Percentiles rank a stretch among this genome's conserved stretches.
Conservation (phyloP, 2,888 invertebrate genomes). For the Hirtodrosophila cameraria region DNA sequence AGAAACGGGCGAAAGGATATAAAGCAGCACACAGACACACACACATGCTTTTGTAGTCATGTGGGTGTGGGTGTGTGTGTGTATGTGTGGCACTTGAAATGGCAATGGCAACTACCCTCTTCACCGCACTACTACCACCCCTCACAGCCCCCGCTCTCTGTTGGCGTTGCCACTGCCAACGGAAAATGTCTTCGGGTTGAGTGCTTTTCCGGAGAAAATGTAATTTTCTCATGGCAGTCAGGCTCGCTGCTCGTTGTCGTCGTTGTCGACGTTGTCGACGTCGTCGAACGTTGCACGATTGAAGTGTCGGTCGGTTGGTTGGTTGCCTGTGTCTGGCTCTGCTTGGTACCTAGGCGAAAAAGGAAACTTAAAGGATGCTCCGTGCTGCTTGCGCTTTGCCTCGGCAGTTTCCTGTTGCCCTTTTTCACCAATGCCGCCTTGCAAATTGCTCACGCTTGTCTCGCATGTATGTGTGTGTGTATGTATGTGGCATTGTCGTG, state of each 20-base stretch:
- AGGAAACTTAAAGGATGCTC: constrained; percentile 77
- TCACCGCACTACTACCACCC: constrained; percentile 24
- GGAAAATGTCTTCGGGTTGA: constrained; percentile 79
- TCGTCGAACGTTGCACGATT: constrained; percentile 76
- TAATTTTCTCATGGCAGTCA: constrained; percentile 79
- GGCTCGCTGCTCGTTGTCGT: constrained; percentile 33
- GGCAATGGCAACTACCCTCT: constrained; percentile 65
- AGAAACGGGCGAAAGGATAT: constrained; percentile 77
- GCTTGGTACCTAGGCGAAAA: constrained; percentile 72
- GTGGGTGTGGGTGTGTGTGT: constrained; percentile 27
- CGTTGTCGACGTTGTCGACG: constrained; percentile 35
- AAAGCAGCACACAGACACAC: constrained; percentile 61
- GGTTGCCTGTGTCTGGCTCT: constrained; percentile 29
- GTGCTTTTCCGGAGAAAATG: constrained; percentile 81
- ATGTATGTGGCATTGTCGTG: constrained; percentile 68
- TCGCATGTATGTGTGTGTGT: constrained; percentile 20
- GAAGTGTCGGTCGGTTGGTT: constrained; percentile 70
- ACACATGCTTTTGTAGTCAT: constrained; percentile 45
- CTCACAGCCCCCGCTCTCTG: constrained; percentile 12
- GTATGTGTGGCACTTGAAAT: constrained; percentile 63
- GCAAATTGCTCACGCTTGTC: constrained; percentile 78
- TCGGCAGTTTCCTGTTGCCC: constrained; percentile 74
- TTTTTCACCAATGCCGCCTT: constrained; percentile 73
- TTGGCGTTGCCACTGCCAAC: constrained; percentile 66
- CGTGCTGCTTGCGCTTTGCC: constrained; percentile 15